phyloP scores from a whole-genome alignment of 2,797 vertebrate genomes.

The Malurus splendens region DNA sequence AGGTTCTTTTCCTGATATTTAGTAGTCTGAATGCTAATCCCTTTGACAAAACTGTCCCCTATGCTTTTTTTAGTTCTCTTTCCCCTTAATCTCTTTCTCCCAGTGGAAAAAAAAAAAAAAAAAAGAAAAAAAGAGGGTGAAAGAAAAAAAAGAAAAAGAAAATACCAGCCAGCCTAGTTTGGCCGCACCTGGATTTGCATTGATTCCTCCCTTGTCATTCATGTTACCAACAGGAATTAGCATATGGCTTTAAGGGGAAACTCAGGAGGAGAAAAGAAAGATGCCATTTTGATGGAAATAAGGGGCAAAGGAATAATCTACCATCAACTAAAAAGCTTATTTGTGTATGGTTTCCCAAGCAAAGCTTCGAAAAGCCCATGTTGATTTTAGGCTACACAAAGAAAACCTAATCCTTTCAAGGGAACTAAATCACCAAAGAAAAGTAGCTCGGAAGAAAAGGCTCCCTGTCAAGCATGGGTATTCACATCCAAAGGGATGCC shows the following conservation, averaged over 20 bases:
- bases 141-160: not conserved
- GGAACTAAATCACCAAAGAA: slow-evolving; percentile 87
- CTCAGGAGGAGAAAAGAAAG: slow-evolving; percentile 76
- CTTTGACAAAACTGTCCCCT: slow-evolving; percentile 76
- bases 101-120: slow-evolving; percentile 19
- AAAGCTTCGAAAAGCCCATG: slow-evolving; percentile 83
- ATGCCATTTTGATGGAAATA: slow-evolving; percentile 92
- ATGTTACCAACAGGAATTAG: slow-evolving; percentile 81
- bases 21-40: slow-evolving; percentile 77
- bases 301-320: slow-evolving; percentile 86
- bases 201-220: slow-evolving; percentile 75
- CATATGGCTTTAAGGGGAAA: slow-evolving; percentile 84
- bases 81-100: slow-evolving; percentile 64
- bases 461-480: slow-evolving; percentile 84
- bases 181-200: slow-evolving; percentile 84
- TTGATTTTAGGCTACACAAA: slow-evolving; percentile 96
- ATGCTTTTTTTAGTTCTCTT: not conserved
- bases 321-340: slow-evolving; percentile 85
- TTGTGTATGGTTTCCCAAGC: slow-evolving; percentile 91
- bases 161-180: slow-evolving; percentile 72
- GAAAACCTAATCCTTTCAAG: slow-evolving; percentile 93
- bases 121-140: slow-evolving; percentile 42
- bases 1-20: slow-evolving; percentile 70
- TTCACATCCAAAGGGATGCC: slow-evolving; percentile 83
- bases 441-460: slow-evolving; percentile 83